phyloP scores from a whole-genome alignment of 2,797 vertebrate genomes.

The Thalassophryne amazonica region DNA sequence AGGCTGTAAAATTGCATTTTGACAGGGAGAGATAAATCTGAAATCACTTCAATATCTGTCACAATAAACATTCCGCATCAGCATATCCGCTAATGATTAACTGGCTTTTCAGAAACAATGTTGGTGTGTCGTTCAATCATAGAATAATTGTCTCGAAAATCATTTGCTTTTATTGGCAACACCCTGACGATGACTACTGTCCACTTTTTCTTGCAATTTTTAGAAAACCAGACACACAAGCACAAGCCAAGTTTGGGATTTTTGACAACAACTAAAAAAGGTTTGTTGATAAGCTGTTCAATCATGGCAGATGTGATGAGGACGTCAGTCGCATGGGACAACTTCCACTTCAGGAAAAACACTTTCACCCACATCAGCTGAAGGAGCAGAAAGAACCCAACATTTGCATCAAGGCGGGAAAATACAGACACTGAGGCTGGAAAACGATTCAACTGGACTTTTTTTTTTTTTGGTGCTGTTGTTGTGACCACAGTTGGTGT shows the following conservation, averaged over 20 bases:
- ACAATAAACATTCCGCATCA: no score
- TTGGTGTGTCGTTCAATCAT: background rate
- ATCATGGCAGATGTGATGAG: background rate
- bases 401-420: background rate
- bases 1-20: no score
- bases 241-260: constrained; percentile 30
- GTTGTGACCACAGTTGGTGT: constrained; percentile 5
- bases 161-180: background rate
- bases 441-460: constrained; percentile 9
- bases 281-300: background rate
- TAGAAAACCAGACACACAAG: background rate
- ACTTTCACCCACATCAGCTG: constrained; percentile 41
- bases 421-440: background rate
- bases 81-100: constrained; percentile 10
- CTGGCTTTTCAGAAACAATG: background rate
- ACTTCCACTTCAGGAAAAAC: constrained; percentile 35
- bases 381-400: constrained; percentile 27
- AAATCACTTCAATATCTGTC: no score
- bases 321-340: background rate
- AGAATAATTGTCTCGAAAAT: background rate
- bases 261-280: background rate
- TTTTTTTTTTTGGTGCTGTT: constrained; percentile 3
- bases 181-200: background rate
- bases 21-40: no score
- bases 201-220: background rate